Conservation (phyloP, 2,113 vertebrate species). For the Plestiodon gilberti region DNA sequence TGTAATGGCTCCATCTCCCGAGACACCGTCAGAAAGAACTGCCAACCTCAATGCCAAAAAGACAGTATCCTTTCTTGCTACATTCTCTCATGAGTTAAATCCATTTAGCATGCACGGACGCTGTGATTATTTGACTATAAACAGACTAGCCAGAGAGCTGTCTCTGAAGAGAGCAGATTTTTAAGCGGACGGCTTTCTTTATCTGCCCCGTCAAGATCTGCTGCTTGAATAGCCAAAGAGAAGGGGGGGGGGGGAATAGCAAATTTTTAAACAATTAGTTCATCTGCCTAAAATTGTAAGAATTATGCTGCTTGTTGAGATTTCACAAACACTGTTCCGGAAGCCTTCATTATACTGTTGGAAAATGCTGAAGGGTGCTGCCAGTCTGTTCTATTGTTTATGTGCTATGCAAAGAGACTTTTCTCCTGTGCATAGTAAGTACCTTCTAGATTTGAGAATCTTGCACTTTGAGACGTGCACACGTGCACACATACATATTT, state of each 20-base stretch:
- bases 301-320: constrained; percentile 53
- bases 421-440: constrained; percentile 53
- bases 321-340: constrained; percentile 53
- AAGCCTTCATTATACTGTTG: constrained; percentile 58
- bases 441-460: constrained; percentile 44
- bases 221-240: background rate
- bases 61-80: constrained; percentile 20
- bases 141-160: constrained; percentile 16
- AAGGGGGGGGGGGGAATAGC: background rate
- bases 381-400: constrained; percentile 21
- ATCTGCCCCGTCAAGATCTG: constrained; percentile 4
- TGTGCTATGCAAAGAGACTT: constrained; percentile 6
- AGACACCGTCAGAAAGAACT: constrained; percentile 44
- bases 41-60: constrained; percentile 33
- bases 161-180: background rate
- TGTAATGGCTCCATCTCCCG: constrained; percentile 32
- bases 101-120: constrained; percentile 22
- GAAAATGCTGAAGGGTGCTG: constrained; percentile 44
- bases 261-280: constrained; percentile 56
- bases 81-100: constrained; percentile 29
- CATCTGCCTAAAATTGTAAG: constrained; percentile 22
- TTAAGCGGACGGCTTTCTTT: background rate
- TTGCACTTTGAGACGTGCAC: constrained; percentile 53
- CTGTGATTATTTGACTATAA: background rate
- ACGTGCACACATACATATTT: background rate